Percentiles rank a stretch among this genome's conserved stretches.
phyloP scores from a whole-genome alignment of 2,797 vertebrate genomes.

The Philypnodon macrostomus region DNA sequence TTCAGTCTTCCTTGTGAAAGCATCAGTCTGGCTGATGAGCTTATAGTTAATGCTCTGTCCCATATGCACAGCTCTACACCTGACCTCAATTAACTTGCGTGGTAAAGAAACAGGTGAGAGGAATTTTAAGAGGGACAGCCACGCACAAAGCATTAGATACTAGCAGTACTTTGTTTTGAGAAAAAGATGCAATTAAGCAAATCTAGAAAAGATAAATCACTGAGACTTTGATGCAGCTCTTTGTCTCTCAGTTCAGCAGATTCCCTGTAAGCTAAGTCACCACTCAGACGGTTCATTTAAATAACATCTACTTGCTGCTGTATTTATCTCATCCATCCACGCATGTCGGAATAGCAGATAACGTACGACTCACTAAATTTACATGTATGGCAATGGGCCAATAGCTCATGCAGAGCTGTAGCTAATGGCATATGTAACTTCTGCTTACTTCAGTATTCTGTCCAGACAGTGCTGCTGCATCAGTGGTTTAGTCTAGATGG shows the following conservation, averaged over 20 bases:
- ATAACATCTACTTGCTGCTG: not conserved
- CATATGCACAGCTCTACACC: slow-evolving; percentile 32
- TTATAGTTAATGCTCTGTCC: slow-evolving; percentile 37
- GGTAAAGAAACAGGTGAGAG: slow-evolving; percentile 30
- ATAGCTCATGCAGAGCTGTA: no score
- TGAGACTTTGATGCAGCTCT: no score
- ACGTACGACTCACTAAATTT: no score
- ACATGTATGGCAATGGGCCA: no score
- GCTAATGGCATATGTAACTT: no score
- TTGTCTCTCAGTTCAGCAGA: not conserved
- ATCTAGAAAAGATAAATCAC: slow-evolving; percentile 21
- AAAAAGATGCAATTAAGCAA: slow-evolving; percentile 36
- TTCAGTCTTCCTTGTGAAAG: slow-evolving; percentile 23
- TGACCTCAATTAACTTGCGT: slow-evolving; percentile 57
- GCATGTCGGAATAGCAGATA: no score
- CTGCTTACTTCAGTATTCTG: no score
- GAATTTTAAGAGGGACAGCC: slow-evolving; percentile 20
- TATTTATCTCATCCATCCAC: not conserved
- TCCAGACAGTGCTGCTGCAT: no score
- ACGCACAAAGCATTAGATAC: slow-evolving; percentile 37
- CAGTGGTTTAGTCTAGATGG: no score
- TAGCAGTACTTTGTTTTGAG: slow-evolving; percentile 14
- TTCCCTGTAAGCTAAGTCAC: not conserved
- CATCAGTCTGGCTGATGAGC: slow-evolving; percentile 38
- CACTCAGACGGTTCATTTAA: no score